Conservation (phyloP, 2,113 vertebrate species). For the Solea solea region DNA sequence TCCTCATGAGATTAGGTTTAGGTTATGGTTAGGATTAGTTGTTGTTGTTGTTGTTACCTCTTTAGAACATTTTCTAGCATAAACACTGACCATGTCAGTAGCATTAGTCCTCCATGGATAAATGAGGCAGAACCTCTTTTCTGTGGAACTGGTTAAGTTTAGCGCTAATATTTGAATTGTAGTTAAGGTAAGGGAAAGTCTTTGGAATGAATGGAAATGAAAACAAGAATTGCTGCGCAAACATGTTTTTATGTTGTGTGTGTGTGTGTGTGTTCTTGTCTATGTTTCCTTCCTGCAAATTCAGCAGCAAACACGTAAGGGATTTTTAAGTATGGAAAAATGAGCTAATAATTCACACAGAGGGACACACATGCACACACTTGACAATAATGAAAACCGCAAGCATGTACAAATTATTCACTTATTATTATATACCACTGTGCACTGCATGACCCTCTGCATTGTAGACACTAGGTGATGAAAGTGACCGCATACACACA, state of each 20-base stretch:
- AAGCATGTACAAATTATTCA: background rate
- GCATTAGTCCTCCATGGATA: no score
- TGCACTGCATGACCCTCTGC: background rate
- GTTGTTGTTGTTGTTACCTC: no score
- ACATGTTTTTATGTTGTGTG: background rate
- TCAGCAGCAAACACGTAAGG: constrained; percentile 47
- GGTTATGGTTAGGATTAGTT: no score
- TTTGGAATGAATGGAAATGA: no score
- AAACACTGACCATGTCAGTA: no score
- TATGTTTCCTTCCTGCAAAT: constrained; percentile 31
- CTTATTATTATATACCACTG: background rate
- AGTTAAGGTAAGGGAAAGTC: no score
- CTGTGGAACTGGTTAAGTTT: no score
- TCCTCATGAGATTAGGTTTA: no score
- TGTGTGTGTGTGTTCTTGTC: background rate
- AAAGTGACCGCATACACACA: background rate
- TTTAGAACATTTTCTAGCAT: no score
- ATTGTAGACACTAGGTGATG: background rate
- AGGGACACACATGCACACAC: background rate
- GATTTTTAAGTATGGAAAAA: constrained; percentile 33
- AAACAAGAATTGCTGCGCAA: no score
- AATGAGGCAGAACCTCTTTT: no score
- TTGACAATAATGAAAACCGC: background rate
- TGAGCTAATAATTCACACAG: constrained; percentile 34
- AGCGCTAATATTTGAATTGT: no score